Evolutionary conservation across 2,113 vertebrate species (phyloP).

Genomic region (Colinus virginianus): DNA sequence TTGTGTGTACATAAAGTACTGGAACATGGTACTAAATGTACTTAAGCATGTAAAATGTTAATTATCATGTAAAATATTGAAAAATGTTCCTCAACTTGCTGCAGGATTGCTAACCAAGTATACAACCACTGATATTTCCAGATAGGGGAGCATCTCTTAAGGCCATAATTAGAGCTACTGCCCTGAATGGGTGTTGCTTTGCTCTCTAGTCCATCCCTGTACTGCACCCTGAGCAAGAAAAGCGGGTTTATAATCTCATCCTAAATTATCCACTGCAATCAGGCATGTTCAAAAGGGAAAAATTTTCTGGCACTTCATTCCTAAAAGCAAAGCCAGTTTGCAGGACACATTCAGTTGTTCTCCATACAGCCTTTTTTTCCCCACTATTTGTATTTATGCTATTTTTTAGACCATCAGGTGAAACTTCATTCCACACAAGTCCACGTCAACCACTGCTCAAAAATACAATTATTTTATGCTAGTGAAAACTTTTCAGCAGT

Average conservation of each 20-base stretch:
- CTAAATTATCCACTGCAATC: background rate
- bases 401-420: background rate
- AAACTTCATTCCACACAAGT: background rate
- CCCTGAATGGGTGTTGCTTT: fast-evolving
- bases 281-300: background rate
- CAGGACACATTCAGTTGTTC: background rate
- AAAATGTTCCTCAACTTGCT: background rate
- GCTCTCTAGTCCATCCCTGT: fast-evolving
- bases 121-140: background rate
- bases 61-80: background rate
- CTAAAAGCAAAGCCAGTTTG: background rate
- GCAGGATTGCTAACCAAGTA: background rate
- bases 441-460: background rate
- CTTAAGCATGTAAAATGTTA: background rate
- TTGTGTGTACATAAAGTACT: background rate
- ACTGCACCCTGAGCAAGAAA: too few species aligned
- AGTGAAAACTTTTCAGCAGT: background rate
- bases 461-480: background rate
- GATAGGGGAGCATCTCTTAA: background rate
- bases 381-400: background rate
- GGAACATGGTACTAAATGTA: background rate
- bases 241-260: fast-evolving
- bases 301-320: background rate
- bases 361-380: background rate
- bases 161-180: fast-evolving